Percentiles rank a stretch among this genome's conserved stretches.
These are phyloP conservation scores for Conchocele bisecta DNA, from an alignment of 2,888 invertebrate genomes.

Conservation along the genomic window DNA sequence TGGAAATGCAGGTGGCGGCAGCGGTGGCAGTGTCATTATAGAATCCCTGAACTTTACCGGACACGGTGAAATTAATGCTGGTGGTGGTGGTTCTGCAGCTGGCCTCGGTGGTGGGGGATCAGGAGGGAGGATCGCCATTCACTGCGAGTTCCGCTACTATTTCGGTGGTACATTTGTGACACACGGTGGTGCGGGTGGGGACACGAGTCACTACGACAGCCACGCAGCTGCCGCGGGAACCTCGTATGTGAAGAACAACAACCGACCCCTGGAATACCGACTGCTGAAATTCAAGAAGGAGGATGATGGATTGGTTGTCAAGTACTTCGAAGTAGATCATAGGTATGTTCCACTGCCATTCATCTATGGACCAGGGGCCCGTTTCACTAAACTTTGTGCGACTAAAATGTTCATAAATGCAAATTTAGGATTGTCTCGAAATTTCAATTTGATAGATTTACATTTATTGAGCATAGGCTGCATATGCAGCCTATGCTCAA, in stretches of 20 bases:
- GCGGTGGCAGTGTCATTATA: constrained; percentile 70
- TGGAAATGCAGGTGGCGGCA: constrained; percentile 68
- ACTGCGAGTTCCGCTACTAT: constrained; percentile 68
- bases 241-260: constrained; percentile 71
- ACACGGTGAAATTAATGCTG: constrained; percentile 70
- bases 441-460: too few relatives aligned
- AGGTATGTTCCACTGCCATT: constrained; percentile 35
- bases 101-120: constrained; percentile 68
- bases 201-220: constrained; percentile 3
- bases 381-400: too few relatives aligned
- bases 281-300: constrained; percentile 64
- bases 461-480: too few relatives aligned
- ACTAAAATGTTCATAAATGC: too few relatives aligned
- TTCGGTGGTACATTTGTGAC: constrained; percentile 69
- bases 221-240: constrained; percentile 74
- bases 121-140: constrained; percentile 70
- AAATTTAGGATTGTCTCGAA: too few relatives aligned
- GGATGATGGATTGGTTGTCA: constrained; percentile 53
- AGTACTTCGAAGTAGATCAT: constrained; percentile 69
- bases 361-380: too few relatives aligned
- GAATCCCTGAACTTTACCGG: constrained; percentile 72
- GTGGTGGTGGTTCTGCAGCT: constrained; percentile 65
- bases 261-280: constrained; percentile 69
- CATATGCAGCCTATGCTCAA: too few relatives aligned
- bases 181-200: constrained; percentile 63